Evolutionary conservation across 2,113 vertebrate species (phyloP), one percentile per base, ranked within the genome.

Genomic region (Tringa solitaria): DNA sequence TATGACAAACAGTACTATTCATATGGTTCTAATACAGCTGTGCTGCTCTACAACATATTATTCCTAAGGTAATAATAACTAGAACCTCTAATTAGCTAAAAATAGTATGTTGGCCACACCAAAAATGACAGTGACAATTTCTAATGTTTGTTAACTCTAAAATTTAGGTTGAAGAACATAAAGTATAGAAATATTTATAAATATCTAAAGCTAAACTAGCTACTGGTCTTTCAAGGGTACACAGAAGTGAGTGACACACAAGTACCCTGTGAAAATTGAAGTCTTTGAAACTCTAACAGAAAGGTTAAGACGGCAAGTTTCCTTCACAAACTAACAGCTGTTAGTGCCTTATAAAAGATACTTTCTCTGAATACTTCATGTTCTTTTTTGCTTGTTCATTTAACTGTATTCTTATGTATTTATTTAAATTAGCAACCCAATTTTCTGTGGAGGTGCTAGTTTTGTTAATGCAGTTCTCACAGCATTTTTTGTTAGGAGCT

Each of bases 51-150:
- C 70, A 92, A 24, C 23, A 1, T 61, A 41, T 43, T 74, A 51
- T 88, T 87, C 60, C 70, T 65, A 27, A 37, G 46, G 50, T 61
- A 91, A 53, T 68, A 81, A 24, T 41, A 95, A 50, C 76, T 87
- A 77, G 67, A 83, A 89, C 86, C 41, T 89, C 53, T 83, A 45
- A 78, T 84, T 91, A 92, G 57, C 56, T 93, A 89, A 76, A 93
- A 97, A 87, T 22, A 83, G 18, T 41, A 33, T 28, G 37, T 61
- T 85, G 15, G 61, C 65, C 56, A 61, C 24, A 45, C 41, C 61
- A 92, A 64, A 82, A 89, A 24, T 0, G 0, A 56, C 45, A 65
- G 33, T 65, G 41, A 85, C 70, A 50, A 61, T 92, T 93, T 87
- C 50, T 85, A 61, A 79, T 79, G 59, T 77, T 89, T 48, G 39